phyloP scores from a whole-genome alignment of 92 coral and sea anemone species.

The Anthopleura xanthogrammica region DNA sequence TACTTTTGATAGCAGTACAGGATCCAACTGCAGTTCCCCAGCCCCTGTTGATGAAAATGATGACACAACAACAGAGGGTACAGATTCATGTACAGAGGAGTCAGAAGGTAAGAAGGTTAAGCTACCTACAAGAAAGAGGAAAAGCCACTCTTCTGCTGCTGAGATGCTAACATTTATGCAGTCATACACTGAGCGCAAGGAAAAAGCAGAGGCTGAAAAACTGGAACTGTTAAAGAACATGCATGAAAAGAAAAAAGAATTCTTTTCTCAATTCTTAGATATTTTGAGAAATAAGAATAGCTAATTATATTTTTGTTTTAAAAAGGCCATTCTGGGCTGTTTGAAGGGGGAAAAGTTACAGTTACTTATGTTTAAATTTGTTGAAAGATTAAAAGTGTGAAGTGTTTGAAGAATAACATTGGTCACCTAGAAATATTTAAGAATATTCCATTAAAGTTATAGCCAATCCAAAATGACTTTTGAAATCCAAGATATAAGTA shows the following conservation, averaged over 20 bases:
- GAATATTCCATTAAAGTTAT: not conserved
- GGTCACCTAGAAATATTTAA: not conserved
- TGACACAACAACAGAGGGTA: not conserved
- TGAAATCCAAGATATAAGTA: not conserved
- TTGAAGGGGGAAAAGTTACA: not conserved
- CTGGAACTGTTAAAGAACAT: constrained; percentile 31
- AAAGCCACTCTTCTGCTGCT: constrained; percentile 51
- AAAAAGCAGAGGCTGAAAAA: constrained; percentile 59
- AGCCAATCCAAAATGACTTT: not conserved
- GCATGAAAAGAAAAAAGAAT: constrained; percentile 25
- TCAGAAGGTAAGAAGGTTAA: constrained; percentile 27
- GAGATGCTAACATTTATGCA: constrained; percentile 51
- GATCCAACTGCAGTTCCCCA: constrained; percentile 19
- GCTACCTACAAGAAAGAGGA: constrained; percentile 45
- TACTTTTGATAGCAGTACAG: constrained; percentile 43
- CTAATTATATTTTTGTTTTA: too few relatives aligned
- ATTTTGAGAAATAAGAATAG: constrained; percentile 31
- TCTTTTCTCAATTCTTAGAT: constrained; percentile 44
- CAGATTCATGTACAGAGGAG: constrained; percentile 24
- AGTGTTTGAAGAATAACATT: not conserved
- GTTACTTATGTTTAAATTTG: not conserved
- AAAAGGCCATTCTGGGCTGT: not conserved
- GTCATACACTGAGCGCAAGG: constrained; percentile 49
- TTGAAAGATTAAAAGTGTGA: not conserved
- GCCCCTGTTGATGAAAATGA: constrained; percentile 27